Evolutionary conservation across 2,797 vertebrate species (phyloP).

Genomic region (Eulemur coronatus): DNA sequence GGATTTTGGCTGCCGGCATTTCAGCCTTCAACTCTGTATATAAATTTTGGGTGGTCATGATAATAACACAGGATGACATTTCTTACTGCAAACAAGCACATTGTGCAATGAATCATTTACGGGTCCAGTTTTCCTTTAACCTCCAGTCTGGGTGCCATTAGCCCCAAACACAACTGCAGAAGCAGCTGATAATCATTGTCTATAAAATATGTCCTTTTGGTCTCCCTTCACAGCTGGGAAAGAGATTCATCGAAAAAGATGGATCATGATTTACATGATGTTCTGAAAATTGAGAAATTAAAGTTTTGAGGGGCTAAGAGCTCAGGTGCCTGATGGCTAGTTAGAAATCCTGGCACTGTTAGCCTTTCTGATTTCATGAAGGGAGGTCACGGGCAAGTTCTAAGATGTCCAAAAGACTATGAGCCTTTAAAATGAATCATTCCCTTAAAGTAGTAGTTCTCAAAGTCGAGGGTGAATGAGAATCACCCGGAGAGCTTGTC

Average conservation of each 20-base stretch:
- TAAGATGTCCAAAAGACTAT: not conserved
- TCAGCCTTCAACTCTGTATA: not conserved
- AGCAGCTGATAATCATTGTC: not conserved
- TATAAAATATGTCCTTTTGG: not conserved
- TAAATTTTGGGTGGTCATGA: constrained; percentile 47
- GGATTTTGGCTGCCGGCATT: not conserved
- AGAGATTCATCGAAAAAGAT: not conserved
- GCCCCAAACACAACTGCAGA: not conserved
- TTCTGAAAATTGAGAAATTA: not conserved
- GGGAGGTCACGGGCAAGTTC: not conserved
- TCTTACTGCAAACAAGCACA: not conserved
- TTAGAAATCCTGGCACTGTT: not conserved
- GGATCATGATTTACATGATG: not conserved
- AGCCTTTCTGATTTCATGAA: not conserved
- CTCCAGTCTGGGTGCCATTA: not conserved
- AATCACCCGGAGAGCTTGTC: not conserved
- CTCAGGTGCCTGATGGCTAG: not conserved
- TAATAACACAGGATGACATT: not conserved
- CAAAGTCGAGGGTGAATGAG: not conserved
- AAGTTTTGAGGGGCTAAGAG: not conserved
- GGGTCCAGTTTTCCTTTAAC: not conserved
- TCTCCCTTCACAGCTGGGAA: not conserved
- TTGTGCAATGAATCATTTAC: not conserved
- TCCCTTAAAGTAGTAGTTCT: not conserved
- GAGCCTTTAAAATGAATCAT: not conserved